These are phyloP conservation scores for Salticus scenicus DNA, from an alignment of 2,888 invertebrate species.

Conservation along the genomic window DNA sequence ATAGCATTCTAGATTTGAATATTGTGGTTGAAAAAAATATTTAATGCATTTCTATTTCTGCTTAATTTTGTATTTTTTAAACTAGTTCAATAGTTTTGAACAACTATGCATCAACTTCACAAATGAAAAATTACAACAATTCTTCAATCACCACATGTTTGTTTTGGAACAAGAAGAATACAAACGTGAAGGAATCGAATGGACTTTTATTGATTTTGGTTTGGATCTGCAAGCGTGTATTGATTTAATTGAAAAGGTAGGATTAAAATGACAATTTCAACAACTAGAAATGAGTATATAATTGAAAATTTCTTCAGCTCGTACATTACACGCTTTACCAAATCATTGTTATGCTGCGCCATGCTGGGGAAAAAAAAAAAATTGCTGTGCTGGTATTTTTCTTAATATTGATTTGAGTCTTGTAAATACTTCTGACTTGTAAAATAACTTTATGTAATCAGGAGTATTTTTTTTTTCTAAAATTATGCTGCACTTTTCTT, in stretches of 20 bases:
- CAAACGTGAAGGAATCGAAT: constrained; percentile 96
- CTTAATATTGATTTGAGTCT: neutral
- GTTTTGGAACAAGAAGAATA: constrained; percentile 99
- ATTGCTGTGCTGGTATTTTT: neutral
- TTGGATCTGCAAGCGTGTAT: constrained; percentile 99
- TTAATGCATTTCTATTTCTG: neutral
- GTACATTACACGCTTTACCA: constrained; percentile 3
- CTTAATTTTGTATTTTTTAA: constrained; percentile 22
- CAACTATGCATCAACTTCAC: constrained; percentile 99
- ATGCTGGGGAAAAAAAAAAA: neutral
- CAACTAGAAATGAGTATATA: neutral
- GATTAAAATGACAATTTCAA: constrained; percentile 69
- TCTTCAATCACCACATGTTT: constrained; percentile 99
- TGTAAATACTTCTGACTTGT: neutral
- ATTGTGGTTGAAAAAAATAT: too few species aligned
- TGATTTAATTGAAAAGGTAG: constrained; percentile 98
- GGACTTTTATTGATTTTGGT: constrained; percentile 99
- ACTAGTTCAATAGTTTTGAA: constrained; percentile 97
- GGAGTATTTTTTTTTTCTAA: neutral
- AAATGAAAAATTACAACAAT: constrained; percentile 99
- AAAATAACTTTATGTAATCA: neutral
- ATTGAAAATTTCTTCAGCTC: neutral
- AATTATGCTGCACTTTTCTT: neutral
- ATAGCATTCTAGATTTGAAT: too few species aligned
- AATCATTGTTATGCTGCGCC: neutral